These are phyloP conservation scores for Hippocampus comes DNA, from an alignment of 2,113 vertebrate species.

Conservation along the genomic window DNA sequence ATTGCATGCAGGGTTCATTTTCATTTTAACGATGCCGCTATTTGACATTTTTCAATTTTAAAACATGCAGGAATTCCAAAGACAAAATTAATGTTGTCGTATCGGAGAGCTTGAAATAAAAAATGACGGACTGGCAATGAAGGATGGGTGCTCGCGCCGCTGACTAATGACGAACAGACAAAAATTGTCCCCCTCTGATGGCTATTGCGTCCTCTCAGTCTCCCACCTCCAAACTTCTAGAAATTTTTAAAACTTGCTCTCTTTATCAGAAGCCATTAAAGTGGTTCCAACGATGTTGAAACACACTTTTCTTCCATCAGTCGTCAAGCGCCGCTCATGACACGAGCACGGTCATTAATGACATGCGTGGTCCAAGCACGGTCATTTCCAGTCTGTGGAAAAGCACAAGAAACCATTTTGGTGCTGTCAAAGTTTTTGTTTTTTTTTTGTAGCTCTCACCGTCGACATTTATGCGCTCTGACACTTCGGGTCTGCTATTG, in stretches of 20 bases:
- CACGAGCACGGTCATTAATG: not conserved
- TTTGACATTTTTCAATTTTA: not conserved
- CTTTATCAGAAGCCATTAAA: constrained; percentile 42
- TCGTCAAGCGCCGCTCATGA: constrained; percentile 18
- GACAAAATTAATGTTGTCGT: not conserved
- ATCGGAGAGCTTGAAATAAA: not conserved
- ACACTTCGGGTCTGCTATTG: constrained; percentile 64
- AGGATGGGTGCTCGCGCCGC: no score
- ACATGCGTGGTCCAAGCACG: not conserved
- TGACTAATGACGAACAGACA: no score
- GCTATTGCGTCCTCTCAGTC: constrained; percentile 11
- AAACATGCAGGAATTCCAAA: not conserved
- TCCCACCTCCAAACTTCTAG: constrained; percentile 17
- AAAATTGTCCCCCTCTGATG: no score
- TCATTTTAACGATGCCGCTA: not conserved
- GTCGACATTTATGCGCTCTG: constrained; percentile 68
- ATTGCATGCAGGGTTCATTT: constrained; percentile 22
- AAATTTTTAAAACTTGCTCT: constrained; percentile 5
- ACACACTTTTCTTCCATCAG: constrained; percentile 43
- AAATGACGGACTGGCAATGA: no score
- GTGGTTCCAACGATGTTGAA: constrained; percentile 39
- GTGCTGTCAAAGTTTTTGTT: constrained; percentile 65
- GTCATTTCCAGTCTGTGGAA: constrained; percentile 4
- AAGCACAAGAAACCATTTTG: constrained; percentile 60
- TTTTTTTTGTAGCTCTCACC: constrained; percentile 70